Conservation (phyloP, 2,888 invertebrate genomes). For the Ypsolopha sequella region DNA sequence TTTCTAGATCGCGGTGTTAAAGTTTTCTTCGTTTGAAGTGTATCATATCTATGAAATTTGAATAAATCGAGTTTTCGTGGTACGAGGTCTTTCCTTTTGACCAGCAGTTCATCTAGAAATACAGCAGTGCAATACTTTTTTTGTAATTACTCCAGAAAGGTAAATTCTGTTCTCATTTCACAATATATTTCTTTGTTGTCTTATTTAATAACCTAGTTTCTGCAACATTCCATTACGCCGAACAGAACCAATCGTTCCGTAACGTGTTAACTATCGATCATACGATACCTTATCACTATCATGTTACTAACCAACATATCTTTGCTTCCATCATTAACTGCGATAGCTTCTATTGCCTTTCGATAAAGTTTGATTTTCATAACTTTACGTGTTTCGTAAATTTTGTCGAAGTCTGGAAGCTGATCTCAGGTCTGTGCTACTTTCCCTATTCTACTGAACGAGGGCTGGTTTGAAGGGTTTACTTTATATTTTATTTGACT, state of each 20-base stretch:
- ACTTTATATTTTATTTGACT: no score
- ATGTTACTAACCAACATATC: background rate
- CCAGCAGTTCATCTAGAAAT: no score
- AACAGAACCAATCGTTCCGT: constrained; percentile 10
- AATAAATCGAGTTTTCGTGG: no score
- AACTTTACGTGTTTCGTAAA: background rate
- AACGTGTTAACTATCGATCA: constrained; percentile 20
- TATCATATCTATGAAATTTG: no score
- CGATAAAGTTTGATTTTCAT: background rate
- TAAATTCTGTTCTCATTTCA: background rate
- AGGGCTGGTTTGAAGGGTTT: background rate
- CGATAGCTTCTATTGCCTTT: background rate
- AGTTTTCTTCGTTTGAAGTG: no score
- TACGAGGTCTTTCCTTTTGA: no score
- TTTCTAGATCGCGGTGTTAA: no score
- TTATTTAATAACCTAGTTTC: constrained; percentile 8
- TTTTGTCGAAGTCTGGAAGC: background rate
- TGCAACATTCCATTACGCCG: background rate
- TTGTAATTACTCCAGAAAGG: no score
- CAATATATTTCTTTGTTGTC: constrained; percentile 3
- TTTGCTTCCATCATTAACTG: background rate
- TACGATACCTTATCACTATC: background rate
- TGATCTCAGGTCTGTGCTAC: background rate
- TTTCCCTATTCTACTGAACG: background rate
- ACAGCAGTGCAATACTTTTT: no score